These are phyloP conservation scores for Carcina quercana DNA, from an alignment of 2,888 invertebrate genomes.

Conservation along the genomic window DNA sequence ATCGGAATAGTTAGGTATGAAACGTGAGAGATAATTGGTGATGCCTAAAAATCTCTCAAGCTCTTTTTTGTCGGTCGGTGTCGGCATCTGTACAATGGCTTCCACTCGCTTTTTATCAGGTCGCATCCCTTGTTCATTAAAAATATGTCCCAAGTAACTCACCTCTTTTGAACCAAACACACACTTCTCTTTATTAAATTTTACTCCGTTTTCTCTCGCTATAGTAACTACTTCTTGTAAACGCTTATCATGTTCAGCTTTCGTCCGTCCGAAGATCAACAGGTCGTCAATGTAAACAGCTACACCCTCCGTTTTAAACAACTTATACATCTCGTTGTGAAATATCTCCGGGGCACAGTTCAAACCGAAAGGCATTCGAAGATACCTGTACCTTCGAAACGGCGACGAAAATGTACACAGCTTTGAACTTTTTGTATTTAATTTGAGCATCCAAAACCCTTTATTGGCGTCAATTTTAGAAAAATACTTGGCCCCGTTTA, in stretches of 20 bases:
- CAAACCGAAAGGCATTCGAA: slow-evolving; percentile 12
- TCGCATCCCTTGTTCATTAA: slow-evolving; percentile 5
- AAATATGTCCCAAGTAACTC: slow-evolving; percentile 3
- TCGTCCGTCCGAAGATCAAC: slow-evolving; percentile 6
- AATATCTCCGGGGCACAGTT: slow-evolving; percentile 10
- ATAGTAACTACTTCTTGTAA: slow-evolving; percentile 1
- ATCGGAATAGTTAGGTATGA: slow-evolving; percentile 6
- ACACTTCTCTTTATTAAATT: slow-evolving; percentile 7
- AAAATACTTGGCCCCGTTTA: slow-evolving; percentile 11
- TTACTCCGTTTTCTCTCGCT: slow-evolving; percentile 5
- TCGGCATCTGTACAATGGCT: not conserved
- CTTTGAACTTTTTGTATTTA: slow-evolving; percentile 9
- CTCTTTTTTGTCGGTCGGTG: slow-evolving; percentile 1
- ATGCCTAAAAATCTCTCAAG: slow-evolving; percentile 6
- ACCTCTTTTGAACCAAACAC: slow-evolving; percentile 4
- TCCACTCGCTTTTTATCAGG: slow-evolving; percentile 1
- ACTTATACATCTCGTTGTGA: slow-evolving; percentile 13
- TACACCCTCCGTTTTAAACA: slow-evolving; percentile 10
- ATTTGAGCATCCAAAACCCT: slow-evolving; percentile 11
- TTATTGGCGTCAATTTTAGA: slow-evolving; percentile 12
- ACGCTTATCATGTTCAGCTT: slow-evolving; percentile 10
- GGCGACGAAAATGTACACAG: slow-evolving; percentile 11
- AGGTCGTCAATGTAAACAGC: slow-evolving; percentile 9
- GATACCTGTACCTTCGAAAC: slow-evolving; percentile 7
- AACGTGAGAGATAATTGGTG: slow-evolving; percentile 5